Evolutionary conservation across 2,888 invertebrate genomes (phyloP), one percentile per base, ranked within the genome.

Genomic region (Mimumesa dahlbomi): DNA sequence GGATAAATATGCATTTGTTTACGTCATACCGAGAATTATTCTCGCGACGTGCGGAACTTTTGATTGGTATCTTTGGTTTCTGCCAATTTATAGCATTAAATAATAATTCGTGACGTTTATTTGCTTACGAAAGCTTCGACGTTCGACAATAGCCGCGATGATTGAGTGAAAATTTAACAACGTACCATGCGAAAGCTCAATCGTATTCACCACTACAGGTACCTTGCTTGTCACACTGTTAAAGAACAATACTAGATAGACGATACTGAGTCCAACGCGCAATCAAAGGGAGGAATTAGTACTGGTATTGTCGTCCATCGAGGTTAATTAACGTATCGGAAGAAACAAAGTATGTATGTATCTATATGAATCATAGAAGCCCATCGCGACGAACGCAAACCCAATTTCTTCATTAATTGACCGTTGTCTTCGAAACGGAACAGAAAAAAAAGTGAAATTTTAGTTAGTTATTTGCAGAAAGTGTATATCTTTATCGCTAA

Each of bases 161-260:
- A 52, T 69, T 21, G 54, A 46, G 18, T 19, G 68, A 56, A 69
- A 70, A 69, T 61, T 61, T 69, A 69, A 69, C 50, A 49, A 70
- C 56, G 16, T 16, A 42, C 11, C 62, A 29, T 18, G 38, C 45
- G 62, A 50, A 62, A 68, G 45, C 40, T 36, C 25, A 22, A 52
- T 66, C 46, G 46, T 58, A 57, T 52, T 29, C 38, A 16, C 14
- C 42, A 7, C 11, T 18, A 19, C 34, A 31, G n/a, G n/a, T 36
- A 36, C 34, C 34, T 40, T 19, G 29, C 21, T 42, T 48, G 50
- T 50, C 25, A 18, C 46, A n/a, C 40, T 48, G 52, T 58, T 67
- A 58, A 68, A 58, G 67, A 58, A 68, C 68, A 68, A 67, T 68
- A 36, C 36, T 34, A 6, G 36, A 21, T 34, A 52, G 50, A 40